Evolutionary conservation across 2,888 invertebrate genomes (phyloP), one percentile per base, ranked within the genome.

Genomic region (Cephus nigrinus): DNA sequence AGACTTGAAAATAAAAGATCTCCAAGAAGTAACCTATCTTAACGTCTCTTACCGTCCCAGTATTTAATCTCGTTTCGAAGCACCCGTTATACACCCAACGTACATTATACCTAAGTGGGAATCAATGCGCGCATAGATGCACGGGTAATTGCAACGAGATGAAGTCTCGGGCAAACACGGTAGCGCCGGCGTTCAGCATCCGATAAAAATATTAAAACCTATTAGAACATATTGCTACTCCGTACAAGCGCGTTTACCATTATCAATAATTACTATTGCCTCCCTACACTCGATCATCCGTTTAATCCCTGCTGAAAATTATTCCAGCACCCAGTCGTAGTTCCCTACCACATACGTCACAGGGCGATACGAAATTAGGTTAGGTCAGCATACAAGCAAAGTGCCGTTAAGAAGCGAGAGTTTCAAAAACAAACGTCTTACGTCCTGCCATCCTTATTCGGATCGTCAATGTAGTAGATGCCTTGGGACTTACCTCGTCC

Each of bases 201-300:
- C 82, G 83, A 84, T 83, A 85, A 84, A 86, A 82, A 85, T 82
- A 80, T 82, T 82, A 81, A 79, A 78, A 80, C 81, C 83, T 23
- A 55, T 55, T 55, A 55, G 23, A 55, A 55, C 40, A 9, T 9
- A 40, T 1, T 5, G 71, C 71, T 71, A 30, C 23, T 71, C 31
- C 71, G 12, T 33, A 32, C 31, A 84, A 86, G 86, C 80, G 82
- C 78, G 76, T 78, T 79, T 79, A 82, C 85, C 83, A 88, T 87
- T 87, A 87, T 84, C 81, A 83, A 81, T 88, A 88, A 88, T 88
- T 87, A 84, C 86, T 87, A 85, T 86, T 87, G 84, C 84, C 83
- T 75, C 76, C 83, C 2, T 83, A 81, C 82, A 84, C 84, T 82
- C 83, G 82, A 78, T 81, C 78, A 77, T 79, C 80, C 40, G 9